Percentiles rank a stretch among this genome's conserved stretches.
These are phyloP conservation scores for Mesitornis unicolor DNA, from an alignment of 2,113 vertebrate species.

Conservation along the genomic window DNA sequence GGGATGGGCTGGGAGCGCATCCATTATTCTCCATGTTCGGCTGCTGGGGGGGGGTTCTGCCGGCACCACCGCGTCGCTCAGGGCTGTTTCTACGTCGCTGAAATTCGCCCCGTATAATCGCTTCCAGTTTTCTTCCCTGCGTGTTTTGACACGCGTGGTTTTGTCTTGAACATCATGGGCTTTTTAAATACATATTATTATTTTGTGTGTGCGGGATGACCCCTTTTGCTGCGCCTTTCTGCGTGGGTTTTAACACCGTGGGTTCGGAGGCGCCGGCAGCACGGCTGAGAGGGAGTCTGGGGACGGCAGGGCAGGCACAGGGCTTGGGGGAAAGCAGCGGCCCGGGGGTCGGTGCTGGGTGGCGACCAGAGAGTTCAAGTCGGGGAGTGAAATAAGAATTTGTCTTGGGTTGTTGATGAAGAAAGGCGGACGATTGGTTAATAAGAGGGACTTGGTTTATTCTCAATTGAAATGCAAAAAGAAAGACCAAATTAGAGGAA, in stretches of 20 bases:
- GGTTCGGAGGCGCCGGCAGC: constrained; percentile 14
- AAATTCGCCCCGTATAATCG: not conserved
- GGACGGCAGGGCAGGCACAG: not conserved
- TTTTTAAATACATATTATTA: no score
- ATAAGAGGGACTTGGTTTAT: not conserved
- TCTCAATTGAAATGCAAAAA: constrained; percentile 19
- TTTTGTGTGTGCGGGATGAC: not conserved
- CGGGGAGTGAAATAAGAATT: not conserved
- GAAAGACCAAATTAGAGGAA: constrained; percentile 3
- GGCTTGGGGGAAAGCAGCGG: constrained; percentile 3
- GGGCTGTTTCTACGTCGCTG: not conserved
- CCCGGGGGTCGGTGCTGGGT: not conserved
- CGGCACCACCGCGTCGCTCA: not conserved
- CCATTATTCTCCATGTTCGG: not conserved
- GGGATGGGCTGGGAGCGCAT: not conserved
- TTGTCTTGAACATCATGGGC: not conserved
- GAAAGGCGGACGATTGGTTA: not conserved
- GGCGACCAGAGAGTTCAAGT: not conserved
- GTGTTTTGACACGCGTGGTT: not conserved
- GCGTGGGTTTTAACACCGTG: constrained; percentile 32
- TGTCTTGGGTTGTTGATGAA: not conserved
- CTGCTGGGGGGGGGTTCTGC: not conserved
- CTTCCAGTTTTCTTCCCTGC: not conserved
- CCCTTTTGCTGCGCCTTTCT: not conserved
- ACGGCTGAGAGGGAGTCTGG: not conserved